Conservation (phyloP, 2,888 invertebrate species). For the Rhaphigaster nebulosa region DNA sequence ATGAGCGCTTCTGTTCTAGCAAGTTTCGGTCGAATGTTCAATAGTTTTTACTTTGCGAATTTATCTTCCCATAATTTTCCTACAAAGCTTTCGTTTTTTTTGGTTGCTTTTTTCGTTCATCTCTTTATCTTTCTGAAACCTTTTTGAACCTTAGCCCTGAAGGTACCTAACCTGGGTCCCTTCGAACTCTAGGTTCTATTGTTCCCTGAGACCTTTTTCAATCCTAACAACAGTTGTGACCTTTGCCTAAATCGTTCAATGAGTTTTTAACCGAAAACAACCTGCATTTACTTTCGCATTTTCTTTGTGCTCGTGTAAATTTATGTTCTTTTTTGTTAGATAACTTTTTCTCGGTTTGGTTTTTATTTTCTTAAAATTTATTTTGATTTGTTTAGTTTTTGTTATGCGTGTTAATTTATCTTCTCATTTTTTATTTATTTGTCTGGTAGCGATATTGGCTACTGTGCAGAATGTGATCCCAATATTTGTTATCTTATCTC, state of each 20-base stretch:
- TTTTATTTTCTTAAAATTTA: neutral
- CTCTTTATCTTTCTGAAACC: neutral
- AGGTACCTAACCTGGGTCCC: neutral
- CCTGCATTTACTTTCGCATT: neutral
- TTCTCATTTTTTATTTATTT: neutral
- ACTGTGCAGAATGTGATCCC: neutral
- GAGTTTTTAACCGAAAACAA: neutral
- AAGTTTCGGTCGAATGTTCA: neutral
- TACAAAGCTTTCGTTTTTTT: neutral
- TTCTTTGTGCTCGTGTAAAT: neutral
- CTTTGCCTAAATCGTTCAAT: neutral
- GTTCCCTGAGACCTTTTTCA: conserved; percentile 11
- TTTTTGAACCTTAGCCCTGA: neutral
- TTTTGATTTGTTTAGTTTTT: neutral
- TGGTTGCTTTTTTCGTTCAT: neutral
- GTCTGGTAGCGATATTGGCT: neutral
- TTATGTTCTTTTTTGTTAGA: neutral
- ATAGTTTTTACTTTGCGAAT: neutral
- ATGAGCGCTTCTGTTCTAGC: neutral
- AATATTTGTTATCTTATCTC: conserved; percentile 23
- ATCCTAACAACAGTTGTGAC: neutral
- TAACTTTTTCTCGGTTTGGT: neutral
- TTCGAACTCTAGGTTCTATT: neutral
- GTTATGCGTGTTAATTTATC: neutral
- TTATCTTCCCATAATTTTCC: neutral